Conservation (phyloP, 2,888 invertebrate genomes). For the Hemithea aestivaria region DNA sequence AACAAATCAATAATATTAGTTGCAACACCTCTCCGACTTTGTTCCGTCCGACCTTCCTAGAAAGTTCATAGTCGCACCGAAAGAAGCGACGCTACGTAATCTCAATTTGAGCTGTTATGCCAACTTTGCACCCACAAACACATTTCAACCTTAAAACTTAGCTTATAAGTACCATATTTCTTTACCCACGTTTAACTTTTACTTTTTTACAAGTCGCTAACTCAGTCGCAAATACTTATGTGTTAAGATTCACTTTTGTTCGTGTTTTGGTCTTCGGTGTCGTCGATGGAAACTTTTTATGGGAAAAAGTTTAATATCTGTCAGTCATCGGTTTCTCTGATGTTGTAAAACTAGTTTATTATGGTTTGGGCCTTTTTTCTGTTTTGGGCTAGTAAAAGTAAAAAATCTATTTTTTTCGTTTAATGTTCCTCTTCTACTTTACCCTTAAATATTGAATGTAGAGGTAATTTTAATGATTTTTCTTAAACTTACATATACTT, state of each 20-base stretch:
- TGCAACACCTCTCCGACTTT: constrained; percentile 28
- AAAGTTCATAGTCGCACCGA: constrained; percentile 50
- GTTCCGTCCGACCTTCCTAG: constrained; percentile 59
- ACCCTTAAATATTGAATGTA: too few relatives aligned
- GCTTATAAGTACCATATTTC: constrained; percentile 28
- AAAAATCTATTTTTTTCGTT: too few relatives aligned
- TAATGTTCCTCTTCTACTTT: too few relatives aligned
- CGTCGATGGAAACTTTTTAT: neutral
- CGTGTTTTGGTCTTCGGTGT: constrained; percentile 15
- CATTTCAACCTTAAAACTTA: constrained; percentile 31
- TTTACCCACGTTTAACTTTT: constrained; percentile 33
- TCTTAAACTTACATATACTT: too few relatives aligned
- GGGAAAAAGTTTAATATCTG: constrained; percentile 1
- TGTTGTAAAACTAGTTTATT: too few relatives aligned
- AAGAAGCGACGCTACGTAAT: constrained; percentile 49
- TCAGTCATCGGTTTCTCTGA: neutral
- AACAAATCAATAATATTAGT: constrained; percentile 21
- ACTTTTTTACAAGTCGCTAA: constrained; percentile 49
- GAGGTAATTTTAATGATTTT: too few relatives aligned
- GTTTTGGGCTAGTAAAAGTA: too few relatives aligned
- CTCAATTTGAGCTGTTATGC: constrained; percentile 38
- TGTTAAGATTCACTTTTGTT: constrained; percentile 52
- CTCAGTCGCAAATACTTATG: constrained; percentile 36
- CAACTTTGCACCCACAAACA: constrained; percentile 10
- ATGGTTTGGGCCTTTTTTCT: too few relatives aligned